Evolutionary conservation across 2,113 vertebrate genomes (phyloP).

Genomic region (Rattus rattus): DNA sequence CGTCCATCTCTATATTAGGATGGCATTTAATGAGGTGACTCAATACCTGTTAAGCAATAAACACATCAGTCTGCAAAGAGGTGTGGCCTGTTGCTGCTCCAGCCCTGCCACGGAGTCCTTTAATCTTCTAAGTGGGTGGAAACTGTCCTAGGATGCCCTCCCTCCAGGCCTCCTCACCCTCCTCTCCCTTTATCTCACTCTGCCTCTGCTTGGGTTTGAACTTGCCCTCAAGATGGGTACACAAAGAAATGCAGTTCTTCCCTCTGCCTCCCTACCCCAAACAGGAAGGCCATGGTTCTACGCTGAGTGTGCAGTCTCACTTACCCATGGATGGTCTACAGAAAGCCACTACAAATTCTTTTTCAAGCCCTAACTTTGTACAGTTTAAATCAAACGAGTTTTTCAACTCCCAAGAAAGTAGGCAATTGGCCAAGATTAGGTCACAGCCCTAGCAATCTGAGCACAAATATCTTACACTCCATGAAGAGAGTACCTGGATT

Average conservation of each 20-base stretch:
- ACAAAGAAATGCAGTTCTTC: too few species aligned
- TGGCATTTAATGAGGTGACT: constrained; percentile 67
- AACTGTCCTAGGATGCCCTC: neutral
- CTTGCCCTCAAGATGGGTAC: neutral
- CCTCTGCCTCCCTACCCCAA: neutral
- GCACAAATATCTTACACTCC: neutral
- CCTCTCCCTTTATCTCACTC: neutral
- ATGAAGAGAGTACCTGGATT: neutral
- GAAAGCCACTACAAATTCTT: neutral
- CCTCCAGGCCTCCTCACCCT: accelerated
- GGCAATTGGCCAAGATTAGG: neutral
- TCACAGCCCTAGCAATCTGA: neutral
- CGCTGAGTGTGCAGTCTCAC: neutral
- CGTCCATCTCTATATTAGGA: constrained; percentile 1
- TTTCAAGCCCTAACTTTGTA: neutral
- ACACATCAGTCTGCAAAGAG: constrained; percentile 25
- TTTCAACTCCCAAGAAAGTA: constrained; percentile 15
- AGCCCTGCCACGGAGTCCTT: neutral
- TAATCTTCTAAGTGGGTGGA: neutral
- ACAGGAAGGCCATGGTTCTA: accelerated
- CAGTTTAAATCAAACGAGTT: constrained; percentile 27
- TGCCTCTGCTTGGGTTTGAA: neutral
- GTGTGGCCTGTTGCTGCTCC: neutral
- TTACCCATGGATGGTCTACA: neutral
- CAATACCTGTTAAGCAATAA: constrained; percentile 64